These are phyloP conservation scores for Drosophila serrata DNA, from an alignment of 1,140 invertebrate genomes.

Conservation along the genomic window DNA sequence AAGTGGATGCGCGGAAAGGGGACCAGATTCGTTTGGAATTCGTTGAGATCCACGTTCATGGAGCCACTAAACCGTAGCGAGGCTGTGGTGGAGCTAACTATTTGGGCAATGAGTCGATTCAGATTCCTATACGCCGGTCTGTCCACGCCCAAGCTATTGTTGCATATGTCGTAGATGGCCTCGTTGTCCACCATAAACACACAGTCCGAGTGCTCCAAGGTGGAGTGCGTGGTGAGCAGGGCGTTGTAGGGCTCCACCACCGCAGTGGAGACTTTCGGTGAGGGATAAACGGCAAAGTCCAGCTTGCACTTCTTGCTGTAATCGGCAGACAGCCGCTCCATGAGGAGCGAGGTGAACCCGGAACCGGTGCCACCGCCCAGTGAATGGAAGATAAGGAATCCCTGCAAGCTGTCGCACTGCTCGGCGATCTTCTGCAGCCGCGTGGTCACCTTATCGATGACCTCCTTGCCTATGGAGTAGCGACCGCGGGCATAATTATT, in stretches of 20 bases:
- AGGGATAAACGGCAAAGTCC: conserved; percentile 91
- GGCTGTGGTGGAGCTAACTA: conserved; percentile 91
- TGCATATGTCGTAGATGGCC: conserved; percentile 94
- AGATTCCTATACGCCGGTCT: conserved; percentile 91
- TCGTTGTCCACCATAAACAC: conserved; percentile 95
- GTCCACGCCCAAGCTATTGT: conserved; percentile 89
- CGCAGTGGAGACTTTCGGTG: conserved; percentile 91
- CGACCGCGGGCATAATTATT: conserved; percentile 93
- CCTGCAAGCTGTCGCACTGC: conserved; percentile 93
- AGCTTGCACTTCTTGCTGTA: conserved; percentile 89
- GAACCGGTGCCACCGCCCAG: conserved; percentile 93
- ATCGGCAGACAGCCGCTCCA: conserved; percentile 88
- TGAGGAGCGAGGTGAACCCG: conserved; percentile 89
- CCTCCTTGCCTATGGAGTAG: conserved; percentile 93
- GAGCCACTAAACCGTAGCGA: conserved; percentile 93
- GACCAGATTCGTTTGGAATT: conserved; percentile 92
- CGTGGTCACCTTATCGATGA: conserved; percentile 90
- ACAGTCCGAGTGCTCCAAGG: conserved; percentile 91
- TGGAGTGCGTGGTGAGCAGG: conserved; percentile 91
- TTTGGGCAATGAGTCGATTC: conserved; percentile 90
- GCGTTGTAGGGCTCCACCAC: conserved; percentile 96
- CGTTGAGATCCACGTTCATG: conserved; percentile 93
- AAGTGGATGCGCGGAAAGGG: conserved; percentile 92
- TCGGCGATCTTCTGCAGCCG: conserved; percentile 91
- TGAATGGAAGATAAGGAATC: conserved; percentile 93